Conservation (phyloP, 2,113 vertebrate species). For the Leuciscus idus region DNA sequence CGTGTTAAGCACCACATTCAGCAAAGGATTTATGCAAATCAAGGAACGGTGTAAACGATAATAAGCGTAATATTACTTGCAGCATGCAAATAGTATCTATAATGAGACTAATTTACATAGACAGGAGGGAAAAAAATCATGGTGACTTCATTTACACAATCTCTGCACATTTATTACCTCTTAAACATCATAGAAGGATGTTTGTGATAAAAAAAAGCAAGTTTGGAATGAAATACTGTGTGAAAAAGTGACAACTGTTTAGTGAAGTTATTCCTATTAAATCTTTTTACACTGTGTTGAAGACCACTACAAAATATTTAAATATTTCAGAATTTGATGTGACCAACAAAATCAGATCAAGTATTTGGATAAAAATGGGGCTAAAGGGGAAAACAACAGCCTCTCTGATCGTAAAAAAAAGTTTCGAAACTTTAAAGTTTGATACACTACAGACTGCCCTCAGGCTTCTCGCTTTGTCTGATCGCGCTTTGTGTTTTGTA, state of each 20-base stretch:
- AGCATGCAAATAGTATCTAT: too few species aligned
- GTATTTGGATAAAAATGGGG: not conserved
- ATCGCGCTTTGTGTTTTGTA: conserved; percentile 15
- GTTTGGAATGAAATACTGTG: not conserved
- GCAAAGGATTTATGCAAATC: too few species aligned
- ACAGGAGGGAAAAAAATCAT: too few species aligned
- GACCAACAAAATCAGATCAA: not conserved
- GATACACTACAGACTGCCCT: not conserved
- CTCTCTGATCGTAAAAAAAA: not conserved
- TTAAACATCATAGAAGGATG: not conserved
- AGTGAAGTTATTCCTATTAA: not conserved
- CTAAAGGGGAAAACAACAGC: not conserved
- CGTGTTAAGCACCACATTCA: too few species aligned
- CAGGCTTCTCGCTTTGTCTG: not conserved
- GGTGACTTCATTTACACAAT: too few species aligned
- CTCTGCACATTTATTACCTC: too few species aligned
- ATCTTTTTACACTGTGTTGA: not conserved
- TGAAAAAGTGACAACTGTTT: not conserved
- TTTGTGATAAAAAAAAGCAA: not conserved
- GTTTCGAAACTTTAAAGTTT: not conserved
- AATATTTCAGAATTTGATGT: not conserved
- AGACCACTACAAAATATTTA: not conserved
- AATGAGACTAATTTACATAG: too few species aligned
- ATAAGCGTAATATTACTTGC: too few species aligned
- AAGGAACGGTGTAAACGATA: too few species aligned